Evolutionary conservation across 2,797 vertebrate species (phyloP), one percentile per base, ranked within the genome.

Genomic region (Synaphobranchus kaupii): DNA sequence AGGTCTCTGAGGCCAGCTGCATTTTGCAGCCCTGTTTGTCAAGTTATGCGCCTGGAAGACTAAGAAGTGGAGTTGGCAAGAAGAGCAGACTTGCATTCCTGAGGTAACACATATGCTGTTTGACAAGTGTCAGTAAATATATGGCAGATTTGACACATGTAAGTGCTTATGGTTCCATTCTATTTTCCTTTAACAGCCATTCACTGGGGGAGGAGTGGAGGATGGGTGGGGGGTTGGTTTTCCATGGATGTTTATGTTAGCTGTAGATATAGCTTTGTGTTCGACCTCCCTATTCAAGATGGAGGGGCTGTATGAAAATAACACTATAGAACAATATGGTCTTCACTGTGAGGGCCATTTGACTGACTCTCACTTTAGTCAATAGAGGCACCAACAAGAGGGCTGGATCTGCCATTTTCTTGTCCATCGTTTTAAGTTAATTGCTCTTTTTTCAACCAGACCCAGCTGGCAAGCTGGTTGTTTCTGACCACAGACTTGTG

Each of bases 361-460:
- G 54, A 56, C 15, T 68, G 58, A 84, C 83, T 58, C 48, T 28
- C n/a, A 71, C 54, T 83, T 34, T 25, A 86, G 25, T 76, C 66
- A 58, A 85, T 52, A 87, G 8, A 60, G 50, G 54, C 54, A 66
- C 4, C 12, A 78, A 73, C 84, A 76, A 85, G 48, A 80, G 58
- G n/a, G 28, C 81, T 83, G 48, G 60, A 81, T 84, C 71, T 82
- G 73, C 39, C 48, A 56, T 87, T 82, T 85, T 87, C 25, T 85
- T 63, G 71, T 50, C 54, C 83, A 31, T 68, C 84, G 85, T 86
- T 88, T 88, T 58, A 86, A 85, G 88, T 88, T 58, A 87, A 73
- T 89, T 85, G 83, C 82, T 86, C 48, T 48, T 9, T 88, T 84
- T 81, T 90, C 71, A 83, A 89, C 86, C 39, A 87, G 34, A 73